phyloP scores from a whole-genome alignment of 2,888 invertebrate genomes.

The Cremastinae sp. region DNA sequence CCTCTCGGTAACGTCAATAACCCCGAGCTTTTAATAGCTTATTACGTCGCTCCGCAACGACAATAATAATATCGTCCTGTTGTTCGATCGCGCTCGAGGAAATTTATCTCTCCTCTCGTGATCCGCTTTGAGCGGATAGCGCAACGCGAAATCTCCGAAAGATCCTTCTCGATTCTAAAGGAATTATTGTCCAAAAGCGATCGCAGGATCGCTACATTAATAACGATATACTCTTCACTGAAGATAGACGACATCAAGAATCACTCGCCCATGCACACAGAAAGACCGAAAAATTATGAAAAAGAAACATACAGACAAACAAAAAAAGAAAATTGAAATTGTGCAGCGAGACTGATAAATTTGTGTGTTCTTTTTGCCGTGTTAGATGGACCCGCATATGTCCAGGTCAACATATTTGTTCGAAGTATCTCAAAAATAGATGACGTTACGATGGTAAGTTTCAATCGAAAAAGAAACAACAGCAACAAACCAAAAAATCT shows the following conservation, averaged over 20 bases:
- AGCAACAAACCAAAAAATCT: constrained; percentile 64
- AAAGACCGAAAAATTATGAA: constrained; percentile 34
- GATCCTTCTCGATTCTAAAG: too few relatives aligned
- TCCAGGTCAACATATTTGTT: constrained; percentile 98
- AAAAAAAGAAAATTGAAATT: constrained; percentile 58
- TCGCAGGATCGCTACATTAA: background rate
- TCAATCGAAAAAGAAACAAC: constrained; percentile 59
- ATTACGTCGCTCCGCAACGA: background rate
- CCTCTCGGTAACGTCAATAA: constrained; percentile 10
- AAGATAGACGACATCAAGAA: constrained; percentile 41
- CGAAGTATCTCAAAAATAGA: constrained; percentile 99
- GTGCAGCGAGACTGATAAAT: constrained; percentile 75
- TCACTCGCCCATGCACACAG: constrained; percentile 45
- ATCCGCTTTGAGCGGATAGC: too few relatives aligned
- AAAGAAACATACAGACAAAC: constrained; percentile 24
- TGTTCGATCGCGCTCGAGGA: constrained; percentile 69
- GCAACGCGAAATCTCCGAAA: background rate
- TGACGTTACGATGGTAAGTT: constrained; percentile 99
- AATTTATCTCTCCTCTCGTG: too few relatives aligned
- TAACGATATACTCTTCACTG: background rate
- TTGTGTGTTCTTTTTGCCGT: constrained; percentile 79
- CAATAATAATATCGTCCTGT: constrained; percentile 65
- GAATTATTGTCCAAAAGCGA: too few relatives aligned
- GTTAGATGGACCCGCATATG: constrained; percentile 96
- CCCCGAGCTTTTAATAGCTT: background rate